Conservation (phyloP, 2,888 invertebrate species). For the Pollenia griseotomentosa region DNA sequence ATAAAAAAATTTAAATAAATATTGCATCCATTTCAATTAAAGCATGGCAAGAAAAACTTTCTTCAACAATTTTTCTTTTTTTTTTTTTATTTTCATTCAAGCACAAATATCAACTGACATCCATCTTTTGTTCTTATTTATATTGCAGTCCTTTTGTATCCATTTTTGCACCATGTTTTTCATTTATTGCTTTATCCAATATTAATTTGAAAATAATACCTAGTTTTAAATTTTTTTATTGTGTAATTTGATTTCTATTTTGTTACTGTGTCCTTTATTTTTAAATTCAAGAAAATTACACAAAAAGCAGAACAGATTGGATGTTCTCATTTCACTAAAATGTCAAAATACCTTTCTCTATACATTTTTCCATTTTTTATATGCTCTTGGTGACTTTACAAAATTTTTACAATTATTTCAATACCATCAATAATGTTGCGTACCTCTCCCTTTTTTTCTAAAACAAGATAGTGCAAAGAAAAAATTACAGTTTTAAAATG, state of each 20-base stretch:
- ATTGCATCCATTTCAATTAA: background rate
- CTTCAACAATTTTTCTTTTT: background rate
- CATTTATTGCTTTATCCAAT: background rate
- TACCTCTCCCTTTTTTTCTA: slow-evolving; percentile 26
- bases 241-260: slow-evolving; percentile 52
- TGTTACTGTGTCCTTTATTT: background rate
- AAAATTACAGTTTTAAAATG: slow-evolving; percentile 41
- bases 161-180: background rate
- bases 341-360: slow-evolving; percentile 56
- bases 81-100: background rate
- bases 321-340: slow-evolving; percentile 63
- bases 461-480: background rate
- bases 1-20: too few relatives aligned
- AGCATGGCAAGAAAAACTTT: background rate
- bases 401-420: slow-evolving; percentile 42
- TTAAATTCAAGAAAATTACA: background rate
- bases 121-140: background rate
- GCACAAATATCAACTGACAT: slow-evolving; percentile 18
- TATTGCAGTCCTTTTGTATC: slow-evolving; percentile 7
- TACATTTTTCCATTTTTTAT: background rate
- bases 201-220: slow-evolving; percentile 57
- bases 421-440: slow-evolving; percentile 52
- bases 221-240: slow-evolving; percentile 36
- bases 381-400: slow-evolving; percentile 22
- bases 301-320: background rate